Percentiles rank a stretch among this genome's conserved stretches.
Conservation (phyloP, 2,888 invertebrate genomes). For the Cancer borealis region DNA sequence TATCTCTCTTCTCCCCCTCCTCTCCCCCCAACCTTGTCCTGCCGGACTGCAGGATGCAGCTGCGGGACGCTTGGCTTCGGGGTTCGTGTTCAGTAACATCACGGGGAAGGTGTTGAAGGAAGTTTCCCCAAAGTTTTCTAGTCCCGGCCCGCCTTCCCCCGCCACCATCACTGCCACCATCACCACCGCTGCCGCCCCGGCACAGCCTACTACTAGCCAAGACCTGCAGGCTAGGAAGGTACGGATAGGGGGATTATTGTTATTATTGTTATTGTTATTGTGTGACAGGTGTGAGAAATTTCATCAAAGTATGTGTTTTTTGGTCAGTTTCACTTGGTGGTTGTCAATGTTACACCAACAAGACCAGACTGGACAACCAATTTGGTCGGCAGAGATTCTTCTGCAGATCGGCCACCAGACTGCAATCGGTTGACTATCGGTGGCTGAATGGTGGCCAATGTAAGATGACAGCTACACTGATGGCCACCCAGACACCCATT, state of each 20-base stretch:
- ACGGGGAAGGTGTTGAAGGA: slow-evolving; percentile 66
- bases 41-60: not conserved
- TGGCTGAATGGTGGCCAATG: no score
- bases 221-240: slow-evolving; percentile 45
- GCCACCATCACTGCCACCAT: slow-evolving; percentile 39
- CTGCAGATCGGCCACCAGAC: no score
- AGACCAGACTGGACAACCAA: no score
- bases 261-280: not conserved
- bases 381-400: no score
- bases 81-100: slow-evolving; percentile 55
- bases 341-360: no score
- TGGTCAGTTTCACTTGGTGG: no score
- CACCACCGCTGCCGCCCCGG: not conserved
- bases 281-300: not conserved
- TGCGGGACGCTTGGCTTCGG: slow-evolving; percentile 21
- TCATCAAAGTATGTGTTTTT: no score
- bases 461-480: no score
- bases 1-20: not conserved
- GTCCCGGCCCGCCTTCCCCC: slow-evolving; percentile 32
- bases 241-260: not conserved
- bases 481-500: no score
- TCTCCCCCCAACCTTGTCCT: not conserved
- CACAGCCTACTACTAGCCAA: not conserved
- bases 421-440: no score
- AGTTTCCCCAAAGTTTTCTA: slow-evolving; percentile 56